A percentile compares a stretch with the other conserved stretches of the same genome.
phyloP scores from a whole-genome alignment of 2,888 invertebrate species.

The Morpho achilles region DNA sequence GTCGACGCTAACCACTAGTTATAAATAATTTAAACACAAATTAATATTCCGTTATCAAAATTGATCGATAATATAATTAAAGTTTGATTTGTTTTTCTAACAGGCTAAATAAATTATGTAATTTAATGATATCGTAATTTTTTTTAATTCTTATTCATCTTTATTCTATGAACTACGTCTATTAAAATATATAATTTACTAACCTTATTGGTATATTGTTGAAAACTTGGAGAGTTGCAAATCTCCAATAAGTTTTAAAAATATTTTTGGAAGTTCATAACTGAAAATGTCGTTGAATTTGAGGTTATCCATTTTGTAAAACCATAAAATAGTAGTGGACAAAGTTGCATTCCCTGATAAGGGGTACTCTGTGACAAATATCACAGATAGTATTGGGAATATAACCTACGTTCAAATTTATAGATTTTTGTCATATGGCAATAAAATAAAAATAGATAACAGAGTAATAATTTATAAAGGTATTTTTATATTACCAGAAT shows the following conservation, averaged over 20 bases:
- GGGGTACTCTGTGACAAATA: slow-evolving; percentile 52
- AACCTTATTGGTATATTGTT: too few relatives aligned
- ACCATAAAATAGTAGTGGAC: slow-evolving; percentile 49
- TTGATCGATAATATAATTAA: too few relatives aligned
- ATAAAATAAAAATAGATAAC: slow-evolving; percentile 26
- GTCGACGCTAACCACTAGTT: too few relatives aligned
- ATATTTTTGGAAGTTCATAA: slow-evolving; percentile 55
- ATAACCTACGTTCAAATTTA: slow-evolving; percentile 24
- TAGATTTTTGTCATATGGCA: slow-evolving; percentile 26
- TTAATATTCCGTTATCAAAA: too few relatives aligned
- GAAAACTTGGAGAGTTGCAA: too few relatives aligned
- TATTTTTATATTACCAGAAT: slow-evolving; percentile 21
- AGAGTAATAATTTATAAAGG: slow-evolving; percentile 19
- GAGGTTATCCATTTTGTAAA: slow-evolving; percentile 50
- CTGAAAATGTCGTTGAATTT: slow-evolving; percentile 55
- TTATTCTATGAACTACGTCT: too few relatives aligned
- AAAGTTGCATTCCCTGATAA: slow-evolving; percentile 54
- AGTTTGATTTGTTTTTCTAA: too few relatives aligned
- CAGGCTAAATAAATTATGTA: too few relatives aligned
- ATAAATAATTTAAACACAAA: too few relatives aligned
- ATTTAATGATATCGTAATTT: too few relatives aligned
- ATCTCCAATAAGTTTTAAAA: slow-evolving; percentile 41
- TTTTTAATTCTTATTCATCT: too few relatives aligned
- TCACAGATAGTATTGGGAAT: slow-evolving; percentile 34
- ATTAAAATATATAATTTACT: too few relatives aligned